phyloP scores from a whole-genome alignment of 2,888 invertebrate genomes.

The Conops quadrifasciatus region DNA sequence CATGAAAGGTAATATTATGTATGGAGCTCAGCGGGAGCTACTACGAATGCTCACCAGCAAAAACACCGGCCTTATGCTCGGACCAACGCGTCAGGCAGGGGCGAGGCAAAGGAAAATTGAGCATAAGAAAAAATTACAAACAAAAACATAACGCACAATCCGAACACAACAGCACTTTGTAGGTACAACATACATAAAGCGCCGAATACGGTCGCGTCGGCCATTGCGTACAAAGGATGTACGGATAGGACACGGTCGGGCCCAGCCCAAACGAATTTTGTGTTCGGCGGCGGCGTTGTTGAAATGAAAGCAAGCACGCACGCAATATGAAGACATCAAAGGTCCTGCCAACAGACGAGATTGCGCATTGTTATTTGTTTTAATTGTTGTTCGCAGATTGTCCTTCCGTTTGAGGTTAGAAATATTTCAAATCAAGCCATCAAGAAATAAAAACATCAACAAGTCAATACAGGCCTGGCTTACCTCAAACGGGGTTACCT shows the following conservation, averaged over 20 bases:
- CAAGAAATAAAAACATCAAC: neutral
- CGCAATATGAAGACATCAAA: conserved; percentile 4
- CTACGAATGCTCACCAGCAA: conserved; percentile 43
- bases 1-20: conserved; percentile 50
- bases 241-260: neutral
- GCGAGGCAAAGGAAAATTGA: conserved; percentile 7
- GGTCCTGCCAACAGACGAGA: neutral
- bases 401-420: neutral
- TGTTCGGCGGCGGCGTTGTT: conserved; percentile 20
- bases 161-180: conserved; percentile 18
- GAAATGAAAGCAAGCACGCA: conserved; percentile 21
- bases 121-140: conserved; percentile 16
- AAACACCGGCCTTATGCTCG: conserved; percentile 25
- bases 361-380: neutral
- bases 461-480: neutral
- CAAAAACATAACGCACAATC: conserved; percentile 24
- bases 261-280: neutral
- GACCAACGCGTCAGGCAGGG: conserved; percentile 18
- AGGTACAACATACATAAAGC: conserved; percentile 27
- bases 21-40: conserved; percentile 54
- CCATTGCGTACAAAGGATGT: conserved; percentile 3
- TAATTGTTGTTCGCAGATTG: conserved; percentile 3
- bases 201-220: conserved; percentile 28
- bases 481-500: too few species aligned
- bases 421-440: neutral